These are phyloP conservation scores for Oxytorus armatus DNA, from an alignment of 2,888 invertebrate species.

Conservation along the genomic window DNA sequence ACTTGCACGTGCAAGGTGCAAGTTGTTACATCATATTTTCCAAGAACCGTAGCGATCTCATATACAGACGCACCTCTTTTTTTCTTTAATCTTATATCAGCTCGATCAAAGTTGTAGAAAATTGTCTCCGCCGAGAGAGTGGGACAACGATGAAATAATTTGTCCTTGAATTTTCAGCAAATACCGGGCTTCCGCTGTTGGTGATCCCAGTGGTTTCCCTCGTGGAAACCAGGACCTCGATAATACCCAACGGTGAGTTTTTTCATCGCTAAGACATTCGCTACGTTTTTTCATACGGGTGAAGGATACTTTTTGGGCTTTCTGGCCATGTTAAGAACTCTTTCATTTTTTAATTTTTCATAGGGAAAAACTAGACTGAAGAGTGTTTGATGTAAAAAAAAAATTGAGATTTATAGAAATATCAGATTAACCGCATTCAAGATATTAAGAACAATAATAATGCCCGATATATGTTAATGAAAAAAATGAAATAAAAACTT, in stretches of 20 bases:
- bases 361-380: too few species aligned
- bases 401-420: too few species aligned
- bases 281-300: background rate
- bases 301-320: background rate
- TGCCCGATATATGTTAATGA: too few species aligned
- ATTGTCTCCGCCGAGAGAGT: conserved; percentile 1
- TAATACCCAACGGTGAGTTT: conserved; percentile 81
- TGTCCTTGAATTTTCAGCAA: conserved; percentile 72
- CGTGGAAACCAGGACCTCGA: conserved; percentile 78
- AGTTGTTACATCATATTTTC: conserved; percentile 16
- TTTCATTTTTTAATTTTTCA: too few species aligned
- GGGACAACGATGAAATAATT: conserved; percentile 36
- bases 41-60: conserved; percentile 1
- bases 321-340: background rate
- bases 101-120: conserved; percentile 1
- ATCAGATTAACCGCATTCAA: too few species aligned
- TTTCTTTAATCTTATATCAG: background rate
- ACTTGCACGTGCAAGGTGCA: conserved; percentile 8
- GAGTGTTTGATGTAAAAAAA: too few species aligned
- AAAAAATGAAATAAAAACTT: too few species aligned
- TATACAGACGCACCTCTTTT: background rate
- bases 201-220: conserved; percentile 81
- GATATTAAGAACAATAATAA: too few species aligned
- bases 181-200: conserved; percentile 73
- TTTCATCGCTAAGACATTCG: background rate